Conservation (phyloP, 2,113 vertebrate species). For the Melanerpes aurifrons region DNA sequence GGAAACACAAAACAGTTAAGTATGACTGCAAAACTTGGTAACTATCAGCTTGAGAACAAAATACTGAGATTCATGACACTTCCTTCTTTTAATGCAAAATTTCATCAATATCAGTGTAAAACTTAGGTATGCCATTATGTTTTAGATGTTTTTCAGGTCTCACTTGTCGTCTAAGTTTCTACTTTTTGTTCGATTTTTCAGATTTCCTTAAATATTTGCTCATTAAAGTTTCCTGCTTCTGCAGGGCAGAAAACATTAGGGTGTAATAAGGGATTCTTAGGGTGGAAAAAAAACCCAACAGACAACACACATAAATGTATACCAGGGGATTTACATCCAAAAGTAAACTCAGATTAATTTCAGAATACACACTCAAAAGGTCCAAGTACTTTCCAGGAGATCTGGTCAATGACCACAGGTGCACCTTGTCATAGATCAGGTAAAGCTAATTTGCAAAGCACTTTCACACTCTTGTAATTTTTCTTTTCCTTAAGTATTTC, state of each 20-base stretch:
- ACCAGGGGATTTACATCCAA: neutral
- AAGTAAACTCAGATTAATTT: neutral
- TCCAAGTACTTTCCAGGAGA: neutral
- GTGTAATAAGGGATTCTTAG: too few species aligned
- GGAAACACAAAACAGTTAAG: conserved; percentile 15
- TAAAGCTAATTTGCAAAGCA: neutral
- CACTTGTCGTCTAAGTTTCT: neutral
- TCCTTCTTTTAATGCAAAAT: neutral
- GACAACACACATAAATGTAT: neutral
- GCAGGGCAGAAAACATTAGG: neutral
- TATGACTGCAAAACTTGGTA: neutral
- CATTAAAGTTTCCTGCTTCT: neutral
- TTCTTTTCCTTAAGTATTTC: neutral
- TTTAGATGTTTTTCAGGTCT: neutral
- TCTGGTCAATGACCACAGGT: neutral
- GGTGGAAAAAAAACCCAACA: neutral
- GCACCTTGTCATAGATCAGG: neutral
- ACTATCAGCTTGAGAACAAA: neutral
- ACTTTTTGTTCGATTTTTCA: neutral
- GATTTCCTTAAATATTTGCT: neutral
- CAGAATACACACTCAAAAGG: neutral
- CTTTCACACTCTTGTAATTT: neutral
- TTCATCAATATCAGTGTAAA: neutral
- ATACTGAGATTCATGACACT: neutral
- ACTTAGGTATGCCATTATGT: neutral